Base-by-base conservation (phyloP, 2,797 vertebrate species). In the Petrocephalus schoutedeni region DNA sequence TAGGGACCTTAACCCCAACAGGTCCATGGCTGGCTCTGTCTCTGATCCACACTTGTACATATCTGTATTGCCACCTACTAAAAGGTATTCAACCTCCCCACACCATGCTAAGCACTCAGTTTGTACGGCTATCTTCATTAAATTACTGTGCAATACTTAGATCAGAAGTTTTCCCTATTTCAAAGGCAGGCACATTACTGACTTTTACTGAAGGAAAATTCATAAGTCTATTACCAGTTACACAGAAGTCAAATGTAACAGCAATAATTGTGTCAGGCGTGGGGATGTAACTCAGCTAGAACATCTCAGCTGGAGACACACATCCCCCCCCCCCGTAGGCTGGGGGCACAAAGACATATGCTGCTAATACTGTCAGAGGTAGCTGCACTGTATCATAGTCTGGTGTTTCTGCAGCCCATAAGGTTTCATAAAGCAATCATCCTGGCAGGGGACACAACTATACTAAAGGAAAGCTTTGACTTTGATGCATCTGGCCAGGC, bases 171-270 rank as follows among this genome's bases (percentile, higher is more conserved):
- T 23, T 28, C 56, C 32, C 23, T n/a, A 58, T 57, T 86, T 58
- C 4, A 86, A 86, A 59, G 28, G 56, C 6, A 41, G 84, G 28
- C 16, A 86, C 41, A 59, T 41, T 45, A 86, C 23, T 23, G 28
- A 86, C 28, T 86, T 54, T 56, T 59, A 45, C 71, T n/a, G 16
- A 86, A 86, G 56, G 32, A 58, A 57, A 86, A 86, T 28, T 58
- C 23, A 86, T 10, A 86, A 57, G 32, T 58, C 12, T 57, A 85
- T 85, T 56, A 58, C 5, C 56, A 45, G 53, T 58, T 19, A 19
- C 54, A 86, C 56, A 58, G 32, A 28, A 85, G 28, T 36, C n/a
- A 85, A 85, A 85, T 9, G 19, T 59, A 86, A 41, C 84, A 59
- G 56, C 5, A 5, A 41, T 41, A 19, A 58, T 41, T 85, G 19